phyloP scores from a whole-genome alignment of 2,113 vertebrate genomes.

The Poeciliopsis occidentalis region DNA sequence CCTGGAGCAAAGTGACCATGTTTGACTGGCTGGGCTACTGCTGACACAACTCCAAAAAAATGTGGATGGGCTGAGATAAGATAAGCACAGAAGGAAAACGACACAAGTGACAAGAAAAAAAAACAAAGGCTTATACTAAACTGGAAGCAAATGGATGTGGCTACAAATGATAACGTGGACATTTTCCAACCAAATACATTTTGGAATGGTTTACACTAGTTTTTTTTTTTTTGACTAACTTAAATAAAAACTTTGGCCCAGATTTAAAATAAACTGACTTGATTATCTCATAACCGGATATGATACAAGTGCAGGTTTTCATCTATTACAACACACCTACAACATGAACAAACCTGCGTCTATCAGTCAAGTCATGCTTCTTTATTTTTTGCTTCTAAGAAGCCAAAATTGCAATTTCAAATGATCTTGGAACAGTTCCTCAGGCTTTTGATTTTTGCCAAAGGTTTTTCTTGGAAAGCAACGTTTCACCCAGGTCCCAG shows the following conservation, averaged over 20 bases:
- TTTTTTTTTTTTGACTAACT: too few relatives aligned
- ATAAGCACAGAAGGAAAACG: neutral
- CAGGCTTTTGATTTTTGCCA: neutral
- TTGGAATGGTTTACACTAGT: neutral
- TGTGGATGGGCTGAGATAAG: slow-evolving; percentile 10
- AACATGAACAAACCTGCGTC: neutral
- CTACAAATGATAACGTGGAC: neutral
- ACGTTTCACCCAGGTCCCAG: too few relatives aligned
- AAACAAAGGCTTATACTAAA: neutral
- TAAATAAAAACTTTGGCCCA: too few relatives aligned
- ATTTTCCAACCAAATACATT: neutral
- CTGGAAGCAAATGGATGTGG: neutral
- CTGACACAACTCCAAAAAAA: slow-evolving; percentile 31
- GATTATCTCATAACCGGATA: too few relatives aligned
- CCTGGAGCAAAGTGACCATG: slow-evolving; percentile 19
- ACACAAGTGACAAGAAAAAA: neutral
- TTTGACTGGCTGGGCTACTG: slow-evolving; percentile 29
- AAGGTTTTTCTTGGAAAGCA: neutral
- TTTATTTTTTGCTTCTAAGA: neutral
- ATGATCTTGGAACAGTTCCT: neutral
- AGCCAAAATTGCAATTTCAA: neutral
- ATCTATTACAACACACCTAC: neutral
- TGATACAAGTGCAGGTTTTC: neutral
- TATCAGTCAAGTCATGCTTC: neutral
- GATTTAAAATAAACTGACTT: too few relatives aligned